Percentiles rank a stretch among this genome's conserved stretches.
phyloP scores from a whole-genome alignment of 2,888 invertebrate species.

The Cenopis cana region DNA sequence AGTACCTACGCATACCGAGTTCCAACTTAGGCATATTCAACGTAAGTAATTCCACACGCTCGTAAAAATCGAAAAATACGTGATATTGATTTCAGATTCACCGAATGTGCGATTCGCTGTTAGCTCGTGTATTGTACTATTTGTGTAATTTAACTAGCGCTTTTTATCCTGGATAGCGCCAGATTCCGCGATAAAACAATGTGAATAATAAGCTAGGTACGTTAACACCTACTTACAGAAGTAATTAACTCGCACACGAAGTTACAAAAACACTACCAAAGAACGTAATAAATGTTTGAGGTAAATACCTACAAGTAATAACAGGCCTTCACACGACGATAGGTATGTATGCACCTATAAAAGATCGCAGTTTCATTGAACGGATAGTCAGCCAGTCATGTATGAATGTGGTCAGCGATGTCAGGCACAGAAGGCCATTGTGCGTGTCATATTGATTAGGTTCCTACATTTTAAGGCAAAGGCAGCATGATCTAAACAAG shows the following conservation, averaged over 20 bases:
- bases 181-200: background rate
- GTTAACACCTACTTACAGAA: background rate
- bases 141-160: background rate
- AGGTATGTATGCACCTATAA: background rate
- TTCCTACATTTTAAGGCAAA: background rate
- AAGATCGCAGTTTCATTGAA: constrained; percentile 2
- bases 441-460: background rate
- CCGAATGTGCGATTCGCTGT: too few species aligned
- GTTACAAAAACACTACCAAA: background rate
- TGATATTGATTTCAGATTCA: background rate
- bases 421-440: constrained; percentile 1
- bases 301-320: background rate
- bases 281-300: background rate
- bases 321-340: background rate
- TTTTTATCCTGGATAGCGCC: background rate
- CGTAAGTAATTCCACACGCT: background rate
- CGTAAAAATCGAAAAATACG: background rate
- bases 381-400: background rate
- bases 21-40: background rate
- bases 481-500: background rate
- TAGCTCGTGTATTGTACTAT: background rate
- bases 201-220: background rate
- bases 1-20: too few species aligned
- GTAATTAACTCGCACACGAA: background rate
- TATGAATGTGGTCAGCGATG: background rate